Conservation (phyloP, 1,140 invertebrate species). For the Medauroidea extradentata region DNA sequence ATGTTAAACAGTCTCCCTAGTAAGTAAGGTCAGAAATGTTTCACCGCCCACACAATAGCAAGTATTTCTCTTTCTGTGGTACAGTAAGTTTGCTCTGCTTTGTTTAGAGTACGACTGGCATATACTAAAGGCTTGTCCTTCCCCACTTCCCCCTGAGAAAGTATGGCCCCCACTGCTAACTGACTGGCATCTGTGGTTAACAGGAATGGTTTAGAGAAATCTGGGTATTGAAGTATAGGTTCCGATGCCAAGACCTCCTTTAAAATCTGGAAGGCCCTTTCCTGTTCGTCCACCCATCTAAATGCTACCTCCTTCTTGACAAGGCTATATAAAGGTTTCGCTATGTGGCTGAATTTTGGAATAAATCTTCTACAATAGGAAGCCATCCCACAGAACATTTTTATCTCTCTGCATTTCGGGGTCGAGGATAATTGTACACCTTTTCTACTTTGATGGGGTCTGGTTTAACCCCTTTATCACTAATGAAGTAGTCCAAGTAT, state of each 20-base stretch:
- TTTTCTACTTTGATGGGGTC: constrained; percentile 20
- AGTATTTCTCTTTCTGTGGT: constrained; percentile 40
- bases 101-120: constrained; percentile 24
- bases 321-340: constrained; percentile 25
- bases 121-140: constrained; percentile 34
- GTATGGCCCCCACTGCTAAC: constrained; percentile 44
- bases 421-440: constrained; percentile 16
- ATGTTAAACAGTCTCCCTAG: constrained; percentile 36
- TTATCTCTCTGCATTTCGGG: constrained; percentile 22
- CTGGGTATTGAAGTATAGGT: constrained; percentile 39
- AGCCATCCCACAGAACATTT: constrained; percentile 25
- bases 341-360: constrained; percentile 22
- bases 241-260: constrained; percentile 17
- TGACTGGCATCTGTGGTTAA: constrained; percentile 53
- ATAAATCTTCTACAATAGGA: constrained; percentile 40
- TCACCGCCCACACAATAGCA: constrained; percentile 41
- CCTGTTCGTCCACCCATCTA: constrained; percentile 32
- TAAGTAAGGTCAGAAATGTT: constrained; percentile 46
- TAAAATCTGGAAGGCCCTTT: constrained; percentile 24
- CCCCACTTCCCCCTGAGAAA: constrained; percentile 30
- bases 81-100: constrained; percentile 15
- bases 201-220: constrained; percentile 43
- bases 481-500: constrained; percentile 30
- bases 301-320: constrained; percentile 25
- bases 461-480: constrained; percentile 19